Base-by-base conservation (phyloP, 2,797 vertebrate genomes). In the Ptychobarbus kaznakovi region DNA sequence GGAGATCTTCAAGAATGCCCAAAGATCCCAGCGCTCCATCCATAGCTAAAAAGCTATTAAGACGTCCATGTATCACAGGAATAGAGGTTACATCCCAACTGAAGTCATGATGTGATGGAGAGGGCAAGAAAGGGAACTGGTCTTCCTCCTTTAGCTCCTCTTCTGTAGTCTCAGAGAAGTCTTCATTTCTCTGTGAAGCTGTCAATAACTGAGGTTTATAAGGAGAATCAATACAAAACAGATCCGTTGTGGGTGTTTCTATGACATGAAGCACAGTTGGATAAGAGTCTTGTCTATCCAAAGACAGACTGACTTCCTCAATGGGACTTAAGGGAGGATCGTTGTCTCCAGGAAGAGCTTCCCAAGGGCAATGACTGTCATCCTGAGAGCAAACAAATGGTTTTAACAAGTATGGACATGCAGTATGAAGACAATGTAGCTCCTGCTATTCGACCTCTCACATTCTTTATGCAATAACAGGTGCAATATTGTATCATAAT, bases 261-360 rank as follows among this genome's bases (percentile, higher is more conserved):
- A 61, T 79, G 18, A 46, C 1, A 8, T 83, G 16, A 1, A 91
- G 90, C 10, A 91, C 61, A 51, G 18, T 38, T 32, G 93, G 92
- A 80, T 94, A 92, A 6, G 81, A 46, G 12, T 90, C 85, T 5
- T 91, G 90, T 40, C 38, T 81, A 78, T 91, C 90, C 9, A 89
- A 88, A 42, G 83, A 85, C 49, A 92, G 88, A 75, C 1, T 85
- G 65, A 94, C 53, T 87, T 97, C 94, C 87, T 93, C 90, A 32
- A 99, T 89, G 35, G 96, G 93, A 1, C 88, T 94, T 16, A 98
- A 73, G 0, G 92, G 80, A 0, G 97, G 96, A 80, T 99, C 97
- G 0, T 72, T 91, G 75, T 92, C 83, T 12, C 70, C 74, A 75
- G 84, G 15, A 51, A 53, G 77, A 53, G 85, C 89, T 0, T 81